Base-by-base conservation (phyloP, 2,888 invertebrate genomes). In the Cantharis nigra region DNA sequence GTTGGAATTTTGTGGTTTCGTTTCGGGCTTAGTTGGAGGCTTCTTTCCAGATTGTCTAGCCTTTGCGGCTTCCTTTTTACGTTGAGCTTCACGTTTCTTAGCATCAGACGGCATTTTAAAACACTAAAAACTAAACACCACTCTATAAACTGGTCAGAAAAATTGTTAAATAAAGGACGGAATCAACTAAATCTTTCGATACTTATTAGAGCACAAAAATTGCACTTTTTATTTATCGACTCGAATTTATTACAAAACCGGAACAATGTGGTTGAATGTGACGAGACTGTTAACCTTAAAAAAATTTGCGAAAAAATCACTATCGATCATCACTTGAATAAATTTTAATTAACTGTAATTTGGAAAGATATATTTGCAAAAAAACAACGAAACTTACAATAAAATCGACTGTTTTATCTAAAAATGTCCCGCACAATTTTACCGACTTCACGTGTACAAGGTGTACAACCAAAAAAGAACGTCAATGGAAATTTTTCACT, bases 41-140 rank as follows among this genome's bases (percentile, higher is more conserved):
- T 89, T 90, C 83, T 89, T 89, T 11, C 86, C 88, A 77, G 85
- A 82, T 83, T 91, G 91, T 77, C 95, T 92, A 79, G 92, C 93
- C 86, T 94, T 95, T 4, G 96, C 95, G 73, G 97, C 96, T 82
- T 98, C 98, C 88, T 99, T 99, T 90, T 99, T 99, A 89, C 97
- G 97, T 87, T 97, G 97, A 87, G 97, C 97, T 88, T 98, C 95
- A 87, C 97, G 97, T 92, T 99, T 99, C 90, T 99, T 99, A 49
- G 98, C 94, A 90, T 99, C 99, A 85, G 99, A 99, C 88, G 99
- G 98, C 99, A 99, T 99, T 67, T 67, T 67, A 67, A 67, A 67
- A 67, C 3, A 28, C 30, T 69, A 69, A 67, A 67, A 67, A 67
- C 26, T 67, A 23, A 67, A 20, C 23, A 23, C 65, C 16, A 64